Evolutionary conservation across 2,888 invertebrate genomes (phyloP).

Genomic region (Hirtodrosophila confusa): DNA sequence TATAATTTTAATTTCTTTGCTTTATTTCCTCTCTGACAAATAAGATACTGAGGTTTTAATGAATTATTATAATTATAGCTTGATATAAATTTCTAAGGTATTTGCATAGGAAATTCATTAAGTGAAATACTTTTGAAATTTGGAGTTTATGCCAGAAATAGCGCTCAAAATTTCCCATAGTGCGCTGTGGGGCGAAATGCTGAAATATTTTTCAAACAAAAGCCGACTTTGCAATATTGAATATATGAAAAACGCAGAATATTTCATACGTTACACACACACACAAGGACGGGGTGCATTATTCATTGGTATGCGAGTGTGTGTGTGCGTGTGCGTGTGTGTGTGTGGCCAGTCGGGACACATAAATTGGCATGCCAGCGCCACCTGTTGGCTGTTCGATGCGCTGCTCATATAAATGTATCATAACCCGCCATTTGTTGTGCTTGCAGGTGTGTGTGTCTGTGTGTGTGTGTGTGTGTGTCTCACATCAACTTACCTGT

Average conservation of each 20-base stretch:
- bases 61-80: no score
- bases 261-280: slow-evolving; percentile 49
- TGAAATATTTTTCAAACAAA: slow-evolving; percentile 53
- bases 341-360: slow-evolving; percentile 60
- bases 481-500: slow-evolving; percentile 87
- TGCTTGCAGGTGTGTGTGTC: slow-evolving; percentile 18
- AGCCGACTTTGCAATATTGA: slow-evolving; percentile 69
- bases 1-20: no score
- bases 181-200: slow-evolving; percentile 23
- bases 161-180: no score
- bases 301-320: slow-evolving; percentile 54
- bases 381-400: slow-evolving; percentile 70
- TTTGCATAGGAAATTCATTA: no score
- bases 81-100: no score
- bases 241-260: slow-evolving; percentile 71
- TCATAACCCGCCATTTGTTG: slow-evolving; percentile 64
- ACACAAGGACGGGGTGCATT: slow-evolving; percentile 36
- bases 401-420: slow-evolving; percentile 58
- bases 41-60: no score
- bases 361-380: slow-evolving; percentile 72
- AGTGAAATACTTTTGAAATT: no score
- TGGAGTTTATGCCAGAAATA: no score
- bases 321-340: slow-evolving; percentile 16
- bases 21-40: no score
- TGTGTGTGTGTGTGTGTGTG: slow-evolving; percentile 37